Conservation (phyloP, 2,797 vertebrate species). For the Danio aesculapii region DNA sequence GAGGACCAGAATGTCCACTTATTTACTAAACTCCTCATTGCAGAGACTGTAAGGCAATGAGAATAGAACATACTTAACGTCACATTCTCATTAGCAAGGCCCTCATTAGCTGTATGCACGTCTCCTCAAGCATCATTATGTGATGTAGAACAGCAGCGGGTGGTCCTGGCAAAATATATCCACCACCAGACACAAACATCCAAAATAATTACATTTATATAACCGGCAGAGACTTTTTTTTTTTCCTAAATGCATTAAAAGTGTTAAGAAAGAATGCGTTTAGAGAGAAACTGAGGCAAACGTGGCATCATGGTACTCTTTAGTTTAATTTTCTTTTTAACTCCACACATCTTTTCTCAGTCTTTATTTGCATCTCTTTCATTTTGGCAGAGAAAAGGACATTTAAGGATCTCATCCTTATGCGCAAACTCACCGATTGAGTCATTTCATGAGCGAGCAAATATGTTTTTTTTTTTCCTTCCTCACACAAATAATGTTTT, state of each 20-base stretch:
- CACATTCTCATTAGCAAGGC: constrained; percentile 6
- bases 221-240: neutral
- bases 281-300: constrained; percentile 8
- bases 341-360: neutral
- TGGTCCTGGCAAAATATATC: constrained; percentile 15
- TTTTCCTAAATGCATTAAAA: constrained; percentile 28
- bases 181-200: constrained; percentile 2
- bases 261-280: constrained; percentile 12
- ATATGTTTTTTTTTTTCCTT: neutral
- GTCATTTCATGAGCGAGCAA: neutral
- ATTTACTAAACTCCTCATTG: neutral
- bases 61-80: neutral
- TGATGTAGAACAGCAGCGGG: constrained; percentile 26
- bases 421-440: constrained; percentile 12
- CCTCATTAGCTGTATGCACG: constrained; percentile 7
- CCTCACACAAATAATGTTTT: neutral
- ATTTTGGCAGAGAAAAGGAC: constrained; percentile 12
- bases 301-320: neutral
- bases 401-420: neutral
- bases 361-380: constrained; percentile 8
- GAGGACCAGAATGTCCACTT: neutral
- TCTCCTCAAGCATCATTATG: constrained; percentile 14
- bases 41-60: neutral
- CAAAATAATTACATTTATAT: constrained; percentile 38
- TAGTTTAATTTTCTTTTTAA: neutral